Evolutionary conservation across 2,888 invertebrate species (phyloP), one percentile per base, ranked within the genome.

Genomic region (Erpobdella octoculata): DNA sequence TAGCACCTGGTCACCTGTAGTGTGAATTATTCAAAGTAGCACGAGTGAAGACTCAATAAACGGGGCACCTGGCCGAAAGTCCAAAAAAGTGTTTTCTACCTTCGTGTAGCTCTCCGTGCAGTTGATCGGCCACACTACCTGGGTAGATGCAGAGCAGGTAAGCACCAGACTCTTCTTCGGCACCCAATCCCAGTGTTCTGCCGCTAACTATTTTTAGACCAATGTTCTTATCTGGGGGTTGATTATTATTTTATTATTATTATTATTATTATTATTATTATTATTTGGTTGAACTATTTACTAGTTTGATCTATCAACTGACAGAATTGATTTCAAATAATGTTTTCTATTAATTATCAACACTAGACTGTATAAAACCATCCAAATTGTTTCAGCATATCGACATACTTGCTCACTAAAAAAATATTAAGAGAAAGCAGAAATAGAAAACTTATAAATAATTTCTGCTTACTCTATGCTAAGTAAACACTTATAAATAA

Each of bases 1-100:
- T 33, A 88, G 79, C 9, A 88, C 85, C 78, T 87, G 86, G 79
- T 88, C 87, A 48, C 87, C 87, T 87, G 76, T n/a, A n/a, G n/a
- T 12, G 6, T 53, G 53, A 53, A 41, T 25, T 53, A 15, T 3
- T 9, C 8, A 53, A 53, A 25, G 21, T 1, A 15, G 1, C 12
- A 4, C 28, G 21, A 53, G 8, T 3, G 9, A 25, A 1, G 21
- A 53, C 8, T 53, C 28, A 5, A 53, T 53, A 41, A 41, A 41
- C 9, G 18, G 18, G 18, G 18, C 9, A 41, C n/a, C n/a, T n/a
- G n/a, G n/a, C n/a, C n/a, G n/a, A n/a, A n/a, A n/a, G n/a, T n/a
- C n/a, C n/a, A n/a, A 66, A 36, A 36, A 41, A 66, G 18, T 21
- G 15, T 35, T 37, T 35, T 28, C 76, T 77, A 86, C 86, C 87